Base-by-base conservation (phyloP, 2,888 invertebrate species). In the Petrolisthes cinctipes region DNA sequence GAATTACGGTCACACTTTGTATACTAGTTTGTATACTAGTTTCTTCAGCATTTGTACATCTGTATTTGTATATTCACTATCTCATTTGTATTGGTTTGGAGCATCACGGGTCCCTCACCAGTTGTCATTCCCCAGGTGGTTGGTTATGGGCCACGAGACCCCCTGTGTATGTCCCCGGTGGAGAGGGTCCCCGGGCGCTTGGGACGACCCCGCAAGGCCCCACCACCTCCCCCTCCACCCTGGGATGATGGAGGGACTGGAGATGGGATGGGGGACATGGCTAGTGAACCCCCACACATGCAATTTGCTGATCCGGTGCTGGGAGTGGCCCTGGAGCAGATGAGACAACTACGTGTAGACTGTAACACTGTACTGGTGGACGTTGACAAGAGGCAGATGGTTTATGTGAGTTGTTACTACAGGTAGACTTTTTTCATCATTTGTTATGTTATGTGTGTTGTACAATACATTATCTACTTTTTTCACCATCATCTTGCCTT, bases 351-450 rank as follows among this genome's bases (percentile, higher is more conserved):
- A 5, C 81, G 86, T 2, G 88, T 90, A 66, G 90, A 90, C 57
- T 90, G 90, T 61, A 90, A 90, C 68, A 86, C 87, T 51, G 90
- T 89, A 5, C 79, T 90, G 4, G 88, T 89, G 0, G 90, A 90
- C 85, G 81, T 83, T 53, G 79, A 86, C 61, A 86, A 86, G 73
- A 66, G 85, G 82, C 86, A 90, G 71, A 86, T 88, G 82, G 89
- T 90, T 23, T 89, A 90, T 86, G 90, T 90, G 82, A 89, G 90
- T 89, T 68, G 7, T 82, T n/a, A 66, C 37, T 37, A 37, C 37
- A 37, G 37, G 37, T 37, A 37, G 37, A 37, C 2, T 37, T 37
- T 37, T 37, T 37, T 37, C 37, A 37, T 37, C 0, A 37, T 37
- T 37, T 37, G 37, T 37, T n/a, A 66, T 66, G 66, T 66, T n/a